A percentile compares a stretch with the other conserved stretches of the same genome.
These are phyloP conservation scores for Lepidurus couesii DNA, from an alignment of 1,140 invertebrate genomes.

Conservation along the genomic window DNA sequence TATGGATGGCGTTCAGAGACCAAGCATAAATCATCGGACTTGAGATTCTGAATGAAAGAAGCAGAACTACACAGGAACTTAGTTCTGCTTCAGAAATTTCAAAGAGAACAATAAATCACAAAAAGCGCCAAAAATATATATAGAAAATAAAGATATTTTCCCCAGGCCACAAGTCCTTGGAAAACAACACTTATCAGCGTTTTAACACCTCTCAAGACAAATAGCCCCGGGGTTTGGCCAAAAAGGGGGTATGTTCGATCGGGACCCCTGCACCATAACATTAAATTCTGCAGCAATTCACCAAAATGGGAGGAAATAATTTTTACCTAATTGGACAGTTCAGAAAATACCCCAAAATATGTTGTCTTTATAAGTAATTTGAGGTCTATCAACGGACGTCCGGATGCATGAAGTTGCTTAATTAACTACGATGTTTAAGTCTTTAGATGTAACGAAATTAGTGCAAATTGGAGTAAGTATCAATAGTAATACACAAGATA, in stretches of 20 bases:
- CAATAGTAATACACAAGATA: background rate
- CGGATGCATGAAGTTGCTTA: too few relatives aligned
- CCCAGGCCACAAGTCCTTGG: background rate
- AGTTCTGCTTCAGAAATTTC: background rate
- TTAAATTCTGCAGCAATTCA: background rate
- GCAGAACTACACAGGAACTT: background rate
- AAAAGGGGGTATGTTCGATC: background rate
- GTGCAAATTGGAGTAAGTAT: too few relatives aligned
- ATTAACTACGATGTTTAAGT: too few relatives aligned
- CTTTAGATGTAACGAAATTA: too few relatives aligned
- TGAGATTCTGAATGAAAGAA: background rate
- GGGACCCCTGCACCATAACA: background rate
- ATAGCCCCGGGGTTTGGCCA: background rate
- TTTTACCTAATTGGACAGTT: too few relatives aligned
- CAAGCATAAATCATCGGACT: background rate
- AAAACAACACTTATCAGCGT: background rate
- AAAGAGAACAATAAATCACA: background rate
- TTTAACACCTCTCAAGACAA: conserved; percentile 11
- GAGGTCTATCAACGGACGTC: too few relatives aligned
- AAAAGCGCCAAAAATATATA: background rate
- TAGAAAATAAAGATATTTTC: background rate
- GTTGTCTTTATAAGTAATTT: too few relatives aligned
- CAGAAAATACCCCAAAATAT: too few relatives aligned
- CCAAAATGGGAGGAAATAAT: too few relatives aligned
- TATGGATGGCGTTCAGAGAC: background rate